Percentiles rank a stretch among this genome's conserved stretches.
phyloP scores from a whole-genome alignment of 2,797 vertebrate species.

The Hirundo rustica region DNA sequence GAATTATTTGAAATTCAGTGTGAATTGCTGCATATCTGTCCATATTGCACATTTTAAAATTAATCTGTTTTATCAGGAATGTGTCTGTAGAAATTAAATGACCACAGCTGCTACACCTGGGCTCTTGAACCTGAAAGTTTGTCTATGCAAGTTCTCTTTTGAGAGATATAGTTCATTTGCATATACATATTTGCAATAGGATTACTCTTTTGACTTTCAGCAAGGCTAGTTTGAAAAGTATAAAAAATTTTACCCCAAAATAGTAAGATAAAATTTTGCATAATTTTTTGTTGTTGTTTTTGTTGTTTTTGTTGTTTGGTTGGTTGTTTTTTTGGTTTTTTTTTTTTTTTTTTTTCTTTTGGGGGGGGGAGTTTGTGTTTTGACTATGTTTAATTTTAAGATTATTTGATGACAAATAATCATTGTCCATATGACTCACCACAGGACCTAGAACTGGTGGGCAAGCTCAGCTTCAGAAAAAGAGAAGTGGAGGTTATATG shows the following conservation, averaged over 20 bases:
- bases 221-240: neutral
- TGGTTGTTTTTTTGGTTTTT: too few relatives aligned
- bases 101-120: conserved; percentile 2
- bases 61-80: conserved; percentile 34
- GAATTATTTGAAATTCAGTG: neutral
- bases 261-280: neutral
- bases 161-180: neutral
- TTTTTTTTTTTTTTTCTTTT: too few relatives aligned
- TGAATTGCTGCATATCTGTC: neutral
- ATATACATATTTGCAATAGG: neutral
- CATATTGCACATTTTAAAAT: conserved; percentile 10
- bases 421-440: neutral
- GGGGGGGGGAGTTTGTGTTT: neutral
- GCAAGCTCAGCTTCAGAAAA: neutral
- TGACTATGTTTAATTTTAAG: neutral
- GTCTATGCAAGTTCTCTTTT: neutral
- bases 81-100: conserved; percentile 12
- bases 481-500: neutral
- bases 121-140: conserved; percentile 21
- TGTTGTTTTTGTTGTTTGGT: neutral
- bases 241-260: neutral
- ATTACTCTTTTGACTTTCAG: neutral
- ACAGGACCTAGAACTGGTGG: neutral
- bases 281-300: neutral
- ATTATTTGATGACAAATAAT: neutral